phyloP scores from a whole-genome alignment of 1,140 invertebrate genomes.

The Penaeus chinensis region DNA sequence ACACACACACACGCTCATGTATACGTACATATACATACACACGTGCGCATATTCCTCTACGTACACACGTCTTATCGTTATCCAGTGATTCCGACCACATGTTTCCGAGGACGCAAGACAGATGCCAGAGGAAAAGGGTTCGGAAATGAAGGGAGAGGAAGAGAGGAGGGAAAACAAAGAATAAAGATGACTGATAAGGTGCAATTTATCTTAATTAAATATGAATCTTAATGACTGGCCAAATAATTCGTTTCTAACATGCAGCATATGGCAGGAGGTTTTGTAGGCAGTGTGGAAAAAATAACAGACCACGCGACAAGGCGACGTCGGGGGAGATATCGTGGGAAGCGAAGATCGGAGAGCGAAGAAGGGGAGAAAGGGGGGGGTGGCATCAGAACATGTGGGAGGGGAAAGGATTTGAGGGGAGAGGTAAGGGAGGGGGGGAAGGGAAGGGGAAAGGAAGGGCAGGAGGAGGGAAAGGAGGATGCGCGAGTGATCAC shows the following conservation, averaged over 20 bases:
- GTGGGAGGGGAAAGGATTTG: neutral
- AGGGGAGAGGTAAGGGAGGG: neutral
- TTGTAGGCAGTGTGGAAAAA: too few relatives aligned
- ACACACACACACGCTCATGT: neutral
- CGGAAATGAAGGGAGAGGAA: conserved; percentile 4
- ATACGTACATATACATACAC: conserved; percentile 23
- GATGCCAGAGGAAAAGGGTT: neutral
- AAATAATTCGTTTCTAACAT: too few relatives aligned
- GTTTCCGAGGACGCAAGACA: conserved; percentile 15
- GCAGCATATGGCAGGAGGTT: too few relatives aligned
- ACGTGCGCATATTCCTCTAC: neutral
- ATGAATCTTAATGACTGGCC: too few relatives aligned
- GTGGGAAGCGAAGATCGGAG: too few relatives aligned
- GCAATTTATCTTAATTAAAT: too few relatives aligned
- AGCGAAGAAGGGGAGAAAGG: too few relatives aligned
- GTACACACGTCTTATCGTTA: neutral
- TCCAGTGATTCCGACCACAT: conserved; percentile 41
- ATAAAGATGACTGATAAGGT: neutral
- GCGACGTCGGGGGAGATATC: neutral
- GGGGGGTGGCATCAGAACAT: neutral
- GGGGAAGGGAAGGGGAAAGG: neutral
- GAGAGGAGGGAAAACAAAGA: conserved; percentile 1
- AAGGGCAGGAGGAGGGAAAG: neutral
- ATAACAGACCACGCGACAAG: too few relatives aligned
- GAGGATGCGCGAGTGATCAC: conserved; percentile 12